phyloP scores from a whole-genome alignment of 2,113 vertebrate species.

The Gymnocephalus cernua region DNA sequence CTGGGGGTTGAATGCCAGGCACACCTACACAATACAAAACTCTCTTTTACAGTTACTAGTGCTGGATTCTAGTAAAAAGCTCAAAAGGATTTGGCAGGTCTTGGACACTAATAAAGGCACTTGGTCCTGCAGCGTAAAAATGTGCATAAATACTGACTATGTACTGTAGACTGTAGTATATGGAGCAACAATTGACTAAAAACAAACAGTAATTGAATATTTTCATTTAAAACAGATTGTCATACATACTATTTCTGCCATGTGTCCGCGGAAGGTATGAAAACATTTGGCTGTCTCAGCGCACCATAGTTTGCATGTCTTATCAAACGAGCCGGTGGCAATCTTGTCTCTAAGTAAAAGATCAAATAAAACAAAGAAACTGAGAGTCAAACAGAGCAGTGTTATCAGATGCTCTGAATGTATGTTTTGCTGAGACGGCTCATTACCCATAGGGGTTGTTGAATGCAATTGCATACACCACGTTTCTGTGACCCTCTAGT shows the following conservation, averaged over 20 bases:
- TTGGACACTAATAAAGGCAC: neutral
- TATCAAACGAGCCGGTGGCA: slow-evolving; percentile 97
- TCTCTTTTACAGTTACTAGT: slow-evolving; percentile 13
- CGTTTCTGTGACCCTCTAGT: slow-evolving; percentile 91
- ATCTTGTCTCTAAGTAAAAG: slow-evolving; percentile 92
- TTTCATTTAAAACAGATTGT: neutral
- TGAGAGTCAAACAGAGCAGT: neutral
- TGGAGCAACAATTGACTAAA: neutral
- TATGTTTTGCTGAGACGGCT: slow-evolving; percentile 19
- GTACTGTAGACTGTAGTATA: neutral
- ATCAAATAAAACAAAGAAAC: slow-evolving; percentile 17
- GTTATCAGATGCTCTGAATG: neutral
- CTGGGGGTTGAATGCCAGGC: slow-evolving; percentile 94
- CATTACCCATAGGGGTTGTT: slow-evolving; percentile 97
- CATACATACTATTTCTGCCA: slow-evolving; percentile 93
- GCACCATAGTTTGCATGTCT: slow-evolving; percentile 95
- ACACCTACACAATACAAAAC: slow-evolving; percentile 85
- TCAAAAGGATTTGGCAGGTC: neutral
- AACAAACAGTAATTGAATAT: neutral
- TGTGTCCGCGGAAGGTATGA: slow-evolving; percentile 92
- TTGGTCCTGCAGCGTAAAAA: neutral
- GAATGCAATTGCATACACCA: slow-evolving; percentile 95
- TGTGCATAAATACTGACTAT: neutral
- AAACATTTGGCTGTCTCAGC: slow-evolving; percentile 93
- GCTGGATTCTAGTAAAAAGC: neutral